A percentile compares a stretch with the other conserved stretches of the same genome.
phyloP scores from a whole-genome alignment of 2,113 vertebrate species.

The Sebastes schlegelii region DNA sequence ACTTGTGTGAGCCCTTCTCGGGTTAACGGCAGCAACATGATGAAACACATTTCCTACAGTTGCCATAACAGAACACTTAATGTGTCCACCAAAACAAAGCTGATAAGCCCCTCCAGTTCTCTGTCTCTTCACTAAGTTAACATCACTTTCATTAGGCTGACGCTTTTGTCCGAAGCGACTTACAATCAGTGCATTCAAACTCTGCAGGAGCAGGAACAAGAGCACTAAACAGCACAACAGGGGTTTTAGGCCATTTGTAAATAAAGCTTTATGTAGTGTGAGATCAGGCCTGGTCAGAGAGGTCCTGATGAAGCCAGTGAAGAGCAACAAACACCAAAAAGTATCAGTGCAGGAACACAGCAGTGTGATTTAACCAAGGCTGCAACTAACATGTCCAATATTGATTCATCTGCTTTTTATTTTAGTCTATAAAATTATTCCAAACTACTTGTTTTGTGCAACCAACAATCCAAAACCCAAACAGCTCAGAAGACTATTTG shows the following conservation, averaged over 20 bases:
- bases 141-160: not conserved
- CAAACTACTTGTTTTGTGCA: not conserved
- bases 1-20: not conserved
- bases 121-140: not conserved
- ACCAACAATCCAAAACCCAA: not conserved
- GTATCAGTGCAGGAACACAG: not conserved
- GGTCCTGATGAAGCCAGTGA: not conserved
- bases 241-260: conserved; percentile 22
- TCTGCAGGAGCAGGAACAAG: not conserved
- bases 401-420: too few relatives aligned
- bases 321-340: not conserved
- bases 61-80: conserved; percentile 59
- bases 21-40: not conserved
- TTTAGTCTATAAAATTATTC: not conserved
- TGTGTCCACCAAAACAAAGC: conserved; percentile 30
- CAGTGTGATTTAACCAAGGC: not conserved
- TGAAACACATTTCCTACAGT: conserved; percentile 38
- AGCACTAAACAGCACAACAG: not conserved
- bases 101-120: not conserved
- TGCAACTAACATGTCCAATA: too few relatives aligned
- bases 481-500: too few relatives aligned
- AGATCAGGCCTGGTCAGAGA: not conserved
- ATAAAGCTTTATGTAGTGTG: conserved; percentile 28
- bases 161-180: conserved; percentile 9
- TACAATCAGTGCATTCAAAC: not conserved